phyloP scores from a whole-genome alignment of 2,113 vertebrate genomes.

The Crocuta crocuta region DNA sequence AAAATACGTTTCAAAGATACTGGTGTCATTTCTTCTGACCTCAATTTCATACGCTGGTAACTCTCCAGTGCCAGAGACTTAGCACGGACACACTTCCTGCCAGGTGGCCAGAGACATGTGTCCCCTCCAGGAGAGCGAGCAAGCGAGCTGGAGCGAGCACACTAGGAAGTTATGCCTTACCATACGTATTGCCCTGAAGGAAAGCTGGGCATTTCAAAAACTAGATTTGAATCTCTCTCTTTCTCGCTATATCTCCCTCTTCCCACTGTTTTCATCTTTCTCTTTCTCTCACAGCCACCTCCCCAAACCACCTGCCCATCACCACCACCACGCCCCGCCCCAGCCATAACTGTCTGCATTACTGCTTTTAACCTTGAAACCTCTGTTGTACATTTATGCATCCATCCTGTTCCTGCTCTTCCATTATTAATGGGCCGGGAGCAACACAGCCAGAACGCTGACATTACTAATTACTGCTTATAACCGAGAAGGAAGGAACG shows the following conservation, averaged over 20 bases:
- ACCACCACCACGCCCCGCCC: neutral
- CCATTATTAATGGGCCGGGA: conserved; percentile 84
- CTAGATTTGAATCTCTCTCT: neutral
- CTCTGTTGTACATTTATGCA: conserved; percentile 60
- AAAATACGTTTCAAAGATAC: conserved; percentile 24
- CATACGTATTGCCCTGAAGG: conserved; percentile 45
- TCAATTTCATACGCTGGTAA: conserved; percentile 36
- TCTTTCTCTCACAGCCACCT: neutral
- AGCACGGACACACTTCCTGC: neutral
- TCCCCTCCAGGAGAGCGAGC: neutral
- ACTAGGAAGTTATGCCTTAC: conserved; percentile 64
- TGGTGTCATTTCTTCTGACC: conserved; percentile 48
- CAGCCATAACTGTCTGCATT: conserved; percentile 60
- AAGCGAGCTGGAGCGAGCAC: conserved; percentile 54
- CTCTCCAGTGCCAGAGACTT: neutral
- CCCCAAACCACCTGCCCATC: neutral
- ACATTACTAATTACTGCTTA: conserved; percentile 81
- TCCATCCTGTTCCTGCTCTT: conserved; percentile 77
- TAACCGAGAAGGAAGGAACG: conserved; percentile 70
- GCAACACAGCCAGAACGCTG: conserved; percentile 79
- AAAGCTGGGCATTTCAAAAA: conserved; percentile 54
- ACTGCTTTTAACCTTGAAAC: conserved; percentile 87
- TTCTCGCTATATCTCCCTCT: neutral
- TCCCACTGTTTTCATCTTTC: neutral
- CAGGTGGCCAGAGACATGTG: neutral